These are phyloP conservation scores for Mus caroli DNA, from an alignment of 2,797 vertebrate species.

Conservation along the genomic window DNA sequence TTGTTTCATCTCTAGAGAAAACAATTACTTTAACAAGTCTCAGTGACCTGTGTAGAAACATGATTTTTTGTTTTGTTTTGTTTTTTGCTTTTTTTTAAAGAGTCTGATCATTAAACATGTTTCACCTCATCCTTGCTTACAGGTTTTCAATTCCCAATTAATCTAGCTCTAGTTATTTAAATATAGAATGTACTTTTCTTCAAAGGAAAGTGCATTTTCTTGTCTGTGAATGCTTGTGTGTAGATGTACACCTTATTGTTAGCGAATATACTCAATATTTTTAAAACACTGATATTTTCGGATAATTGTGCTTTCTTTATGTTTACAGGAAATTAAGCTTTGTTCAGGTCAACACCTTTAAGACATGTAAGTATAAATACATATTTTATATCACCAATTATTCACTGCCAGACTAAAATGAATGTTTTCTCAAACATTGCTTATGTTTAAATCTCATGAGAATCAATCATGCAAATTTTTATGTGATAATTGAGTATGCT, in stretches of 20 bases:
- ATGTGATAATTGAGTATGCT: background rate
- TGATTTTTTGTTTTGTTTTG: background rate
- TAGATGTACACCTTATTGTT: background rate
- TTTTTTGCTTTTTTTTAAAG: background rate
- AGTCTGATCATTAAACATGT: background rate
- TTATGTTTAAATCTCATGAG: slow-evolving; percentile 36
- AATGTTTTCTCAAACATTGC: background rate
- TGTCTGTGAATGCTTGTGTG: background rate
- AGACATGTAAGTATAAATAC: background rate
- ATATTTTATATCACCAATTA: background rate
- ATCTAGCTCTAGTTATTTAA: background rate
- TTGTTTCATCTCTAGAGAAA: background rate
- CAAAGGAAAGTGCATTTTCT: background rate
- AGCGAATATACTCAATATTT: background rate
- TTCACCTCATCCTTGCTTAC: background rate
- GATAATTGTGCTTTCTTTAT: background rate
- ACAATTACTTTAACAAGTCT: background rate
- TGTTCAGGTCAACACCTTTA: background rate
- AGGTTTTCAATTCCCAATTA: background rate
- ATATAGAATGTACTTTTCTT: background rate
- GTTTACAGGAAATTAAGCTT: background rate
- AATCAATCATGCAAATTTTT: slow-evolving; percentile 3
- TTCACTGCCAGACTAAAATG: background rate
- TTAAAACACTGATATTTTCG: background rate
- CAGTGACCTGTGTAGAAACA: background rate